These are phyloP conservation scores for Nomada fabriciana DNA, from an alignment of 2,888 invertebrate genomes.

Conservation along the genomic window DNA sequence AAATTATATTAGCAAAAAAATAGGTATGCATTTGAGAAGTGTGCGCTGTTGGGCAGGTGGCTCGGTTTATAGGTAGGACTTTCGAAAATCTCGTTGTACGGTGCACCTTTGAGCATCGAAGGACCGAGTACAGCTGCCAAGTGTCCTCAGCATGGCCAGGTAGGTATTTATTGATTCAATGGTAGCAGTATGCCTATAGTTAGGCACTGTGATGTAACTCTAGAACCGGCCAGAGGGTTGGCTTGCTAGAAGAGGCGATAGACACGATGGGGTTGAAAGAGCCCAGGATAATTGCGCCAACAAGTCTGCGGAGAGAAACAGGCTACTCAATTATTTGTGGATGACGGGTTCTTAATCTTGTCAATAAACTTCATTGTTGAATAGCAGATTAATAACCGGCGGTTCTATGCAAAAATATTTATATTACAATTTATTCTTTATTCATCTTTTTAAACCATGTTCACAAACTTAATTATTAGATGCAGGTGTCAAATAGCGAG, in stretches of 20 bases:
- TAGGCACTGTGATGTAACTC: conserved; percentile 72
- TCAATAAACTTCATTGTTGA: not conserved
- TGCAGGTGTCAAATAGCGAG: no score
- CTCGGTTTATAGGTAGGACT: conserved; percentile 29
- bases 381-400: no score
- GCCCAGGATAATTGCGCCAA: conserved; percentile 33
- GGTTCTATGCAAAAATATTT: no score
- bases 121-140: conserved; percentile 59
- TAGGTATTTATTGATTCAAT: conserved; percentile 79
- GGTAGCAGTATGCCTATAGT: conserved; percentile 71
- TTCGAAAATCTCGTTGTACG: conserved; percentile 49
- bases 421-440: not conserved
- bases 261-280: conserved; percentile 52
- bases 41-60: conserved; percentile 34
- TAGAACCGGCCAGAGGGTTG: conserved; percentile 61
- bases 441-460: not conserved
- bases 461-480: no score
- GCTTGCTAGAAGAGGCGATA: conserved; percentile 54
- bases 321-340: conserved; percentile 12
- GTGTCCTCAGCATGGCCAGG: conserved; percentile 68
- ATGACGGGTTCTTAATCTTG: not conserved
- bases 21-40: conserved; percentile 15
- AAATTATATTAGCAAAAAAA: not conserved
- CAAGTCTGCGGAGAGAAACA: conserved; percentile 30
- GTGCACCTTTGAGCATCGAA: conserved; percentile 52